Conservation (phyloP, 2,113 vertebrate genomes). For the Pseudorasbora parva region DNA sequence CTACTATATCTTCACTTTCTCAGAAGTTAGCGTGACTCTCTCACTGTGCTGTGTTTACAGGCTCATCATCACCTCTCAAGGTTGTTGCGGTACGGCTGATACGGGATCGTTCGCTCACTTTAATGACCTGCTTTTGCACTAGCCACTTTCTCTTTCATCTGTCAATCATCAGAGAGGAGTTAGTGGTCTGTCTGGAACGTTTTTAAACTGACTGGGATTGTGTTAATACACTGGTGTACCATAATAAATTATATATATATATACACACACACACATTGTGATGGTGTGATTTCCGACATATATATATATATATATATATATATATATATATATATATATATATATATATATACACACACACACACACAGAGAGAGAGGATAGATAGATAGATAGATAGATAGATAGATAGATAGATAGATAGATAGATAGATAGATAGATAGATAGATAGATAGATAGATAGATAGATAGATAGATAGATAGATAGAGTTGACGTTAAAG, state of each 20-base stretch:
- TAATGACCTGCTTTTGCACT: slow-evolving; percentile 28
- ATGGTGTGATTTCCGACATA: not conserved
- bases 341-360: too few species aligned
- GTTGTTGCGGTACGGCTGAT: too few species aligned
- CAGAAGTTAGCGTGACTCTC: not conserved
- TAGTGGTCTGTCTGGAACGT: not conserved
- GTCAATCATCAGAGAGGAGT: slow-evolving; percentile 14
- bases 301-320: not conserved
- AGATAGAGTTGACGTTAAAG: not conserved
- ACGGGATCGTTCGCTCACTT: not conserved
- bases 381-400: too few species aligned
- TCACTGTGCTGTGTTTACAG: not conserved
- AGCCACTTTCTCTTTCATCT: slow-evolving; percentile 21
- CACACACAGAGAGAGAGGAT: too few species aligned
- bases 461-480: too few species aligned
- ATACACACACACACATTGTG: too few species aligned
- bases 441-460: too few species aligned
- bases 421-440: too few species aligned
- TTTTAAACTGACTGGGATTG: not conserved
- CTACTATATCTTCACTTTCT: not conserved
- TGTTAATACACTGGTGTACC: slow-evolving; percentile 53
- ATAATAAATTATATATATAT: not conserved
- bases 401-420: too few species aligned
- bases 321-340: too few species aligned
- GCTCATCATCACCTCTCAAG: not conserved